Evolutionary conservation across 2,797 vertebrate genomes (phyloP), one percentile per base, ranked within the genome.

Genomic region (Sebastes glaucus): DNA sequence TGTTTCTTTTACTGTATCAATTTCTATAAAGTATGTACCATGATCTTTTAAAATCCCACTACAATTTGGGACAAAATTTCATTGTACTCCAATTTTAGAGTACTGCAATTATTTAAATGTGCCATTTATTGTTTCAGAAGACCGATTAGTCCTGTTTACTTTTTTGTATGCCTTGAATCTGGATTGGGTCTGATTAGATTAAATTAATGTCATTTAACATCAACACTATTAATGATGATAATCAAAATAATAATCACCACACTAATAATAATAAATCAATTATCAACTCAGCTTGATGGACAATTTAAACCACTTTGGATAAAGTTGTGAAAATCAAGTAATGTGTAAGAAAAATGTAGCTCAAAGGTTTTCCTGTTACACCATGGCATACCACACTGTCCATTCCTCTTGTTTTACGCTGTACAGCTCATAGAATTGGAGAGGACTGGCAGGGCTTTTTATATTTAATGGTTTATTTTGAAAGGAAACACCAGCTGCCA

Each of bases 101-200:
- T 8, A 53, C 6, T n/a, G 6, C 9, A 70, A 33, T 53, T 63
- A 22, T 69, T 56, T 60, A 22, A 6, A 49, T 73, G 9, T 27
- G n/a, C 3, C 5, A 18, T 88, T 46, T 25, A 53, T 5, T 23
- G 25, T 66, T 71, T 66, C 1, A 65, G 33, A 71, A 32, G 4
- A 35, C 35, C 2, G 55, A 2, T 8, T 60, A 5, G 20, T 68
- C 55, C 13, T 46, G 23, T 71, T 76, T 33, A 8, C 33, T 69
- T 18, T 23, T 33, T 53, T 81, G 49, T 62, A 22, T 28, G 9
- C 28, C 28, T 81, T 64, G 3, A 81, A 78, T 85, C 87, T 93
- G 91, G 92, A 89, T 93, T 92, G 92, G 85, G 68, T 84, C 74
- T 82, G 11, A 76, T 72, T 66, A 74, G 38, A 76, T 78, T 53